phyloP scores from a whole-genome alignment of 2,113 vertebrate species.

The Prunella himalayana region DNA sequence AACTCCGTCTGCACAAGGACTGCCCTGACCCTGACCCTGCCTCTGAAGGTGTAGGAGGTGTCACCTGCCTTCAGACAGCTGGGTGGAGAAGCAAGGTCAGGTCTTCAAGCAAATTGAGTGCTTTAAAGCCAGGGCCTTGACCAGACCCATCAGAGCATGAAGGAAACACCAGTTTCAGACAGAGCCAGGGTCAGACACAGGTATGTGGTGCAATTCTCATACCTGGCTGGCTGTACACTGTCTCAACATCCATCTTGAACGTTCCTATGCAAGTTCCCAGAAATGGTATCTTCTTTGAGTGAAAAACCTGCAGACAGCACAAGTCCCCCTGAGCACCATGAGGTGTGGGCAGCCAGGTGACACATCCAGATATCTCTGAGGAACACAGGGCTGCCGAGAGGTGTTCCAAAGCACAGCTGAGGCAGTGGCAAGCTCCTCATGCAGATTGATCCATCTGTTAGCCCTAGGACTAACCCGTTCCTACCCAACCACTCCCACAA shows the following conservation, averaged over 20 bases:
- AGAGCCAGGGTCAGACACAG: neutral
- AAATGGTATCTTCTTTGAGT: slow-evolving; percentile 85
- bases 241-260: slow-evolving; percentile 89
- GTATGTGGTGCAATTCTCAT: neutral
- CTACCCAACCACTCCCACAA: neutral
- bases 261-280: slow-evolving; percentile 83
- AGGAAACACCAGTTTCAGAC: neutral
- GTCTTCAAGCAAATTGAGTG: neutral
- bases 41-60: neutral
- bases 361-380: neutral
- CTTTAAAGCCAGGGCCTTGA: neutral
- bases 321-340: neutral
- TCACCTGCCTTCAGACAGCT: neutral
- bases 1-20: accelerated
- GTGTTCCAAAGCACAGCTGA: neutral
- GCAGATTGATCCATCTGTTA: neutral
- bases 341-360: neutral
- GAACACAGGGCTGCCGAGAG: neutral
- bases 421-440: neutral
- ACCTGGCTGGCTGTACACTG: slow-evolving; percentile 89
- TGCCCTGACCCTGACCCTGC: neutral
- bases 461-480: neutral
- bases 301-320: slow-evolving; percentile 81
- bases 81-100: neutral
- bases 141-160: neutral